Base-by-base conservation (phyloP, 2,113 vertebrate genomes). In the Lepus europaeus region DNA sequence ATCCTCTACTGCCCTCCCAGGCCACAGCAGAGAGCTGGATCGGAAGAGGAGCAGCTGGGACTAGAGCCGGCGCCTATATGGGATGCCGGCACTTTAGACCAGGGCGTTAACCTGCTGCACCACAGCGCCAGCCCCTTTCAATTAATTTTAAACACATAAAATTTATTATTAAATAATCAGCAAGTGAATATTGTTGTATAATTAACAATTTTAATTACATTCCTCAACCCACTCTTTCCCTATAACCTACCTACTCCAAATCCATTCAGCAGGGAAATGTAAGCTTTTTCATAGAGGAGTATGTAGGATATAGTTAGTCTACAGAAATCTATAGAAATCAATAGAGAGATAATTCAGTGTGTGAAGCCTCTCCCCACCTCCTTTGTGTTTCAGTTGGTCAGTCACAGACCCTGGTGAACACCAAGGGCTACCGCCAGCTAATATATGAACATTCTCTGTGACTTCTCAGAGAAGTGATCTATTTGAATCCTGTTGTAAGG, bases 81-180 rank as follows among this genome's bases (percentile, higher is more conserved):
- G 45, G 45, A 45, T 45, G 45, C 7, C 6, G 45, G 45, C 45
- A 45, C 45, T 45, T 45, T 7, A 45, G 45, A 45, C 45, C 45
- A 45, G 45, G 45, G 45, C 7, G 45, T 45, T 45, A 45, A 45
- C 45, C 45, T 8, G 45, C 45, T 45, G 45, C 45, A 45, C 45
- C 45, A 45, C 45, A 45, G 45, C 45, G 6, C 45, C 45, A 45
- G 45, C 45, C 45, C 45, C 45, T 45, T 45, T 45, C 45, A 45
- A 45, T 45, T 45, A 45, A 45, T 45, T 45, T 39, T 45, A 45
- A 45, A 45, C 45, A 45, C 45, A 45, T 45, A 45, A 45, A 6
- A 68, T 89, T 95, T 68, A 77, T 95, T 78, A 89, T 59, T 90
- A 88, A 90, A 79, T 92, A 61, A 27, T 53, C 20, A 9, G 11